These are phyloP conservation scores for Caenorhabditis sp. DNA, from an alignment of 2,888 invertebrate species.

Conservation along the genomic window DNA sequence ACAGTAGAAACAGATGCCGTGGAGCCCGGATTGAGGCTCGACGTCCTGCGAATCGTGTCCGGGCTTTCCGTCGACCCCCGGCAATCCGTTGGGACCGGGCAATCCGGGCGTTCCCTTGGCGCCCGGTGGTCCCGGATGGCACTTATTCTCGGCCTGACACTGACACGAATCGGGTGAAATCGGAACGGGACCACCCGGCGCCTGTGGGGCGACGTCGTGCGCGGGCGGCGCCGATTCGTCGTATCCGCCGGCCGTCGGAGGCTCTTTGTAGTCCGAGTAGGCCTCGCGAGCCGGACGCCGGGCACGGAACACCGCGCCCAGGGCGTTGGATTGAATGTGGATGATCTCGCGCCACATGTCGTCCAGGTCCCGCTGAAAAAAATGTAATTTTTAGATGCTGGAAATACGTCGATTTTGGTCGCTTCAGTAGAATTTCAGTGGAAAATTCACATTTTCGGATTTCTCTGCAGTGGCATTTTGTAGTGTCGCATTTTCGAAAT, in stretches of 20 bases:
- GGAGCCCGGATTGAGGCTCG: constrained; percentile 55
- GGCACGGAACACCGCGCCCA: constrained; percentile 42
- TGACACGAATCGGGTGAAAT: constrained; percentile 50
- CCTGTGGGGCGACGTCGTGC: constrained; percentile 40
- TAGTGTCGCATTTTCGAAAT: no score
- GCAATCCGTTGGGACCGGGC: constrained; percentile 63
- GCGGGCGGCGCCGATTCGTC: constrained; percentile 51
- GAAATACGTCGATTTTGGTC: no score
- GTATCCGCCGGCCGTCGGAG: constrained; percentile 34
- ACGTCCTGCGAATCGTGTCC: constrained; percentile 63
- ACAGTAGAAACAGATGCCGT: constrained; percentile 61
- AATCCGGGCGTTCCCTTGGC: constrained; percentile 61
- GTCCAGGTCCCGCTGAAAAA: constrained; percentile 45
- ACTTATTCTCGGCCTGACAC: constrained; percentile 62
- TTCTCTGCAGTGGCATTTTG: no score
- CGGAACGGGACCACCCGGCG: constrained; percentile 55
- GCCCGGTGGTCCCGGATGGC: constrained; percentile 63
- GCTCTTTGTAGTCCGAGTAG: constrained; percentile 33
- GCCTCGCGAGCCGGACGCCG: constrained; percentile 45
- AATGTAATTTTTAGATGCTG: no score
- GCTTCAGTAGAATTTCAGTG: no score
- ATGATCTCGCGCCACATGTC: constrained; percentile 62
- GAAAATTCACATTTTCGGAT: no score
- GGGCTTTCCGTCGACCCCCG: constrained; percentile 63
- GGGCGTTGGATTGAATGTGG: constrained; percentile 43